These are phyloP conservation scores for Uropetala carovei DNA, from an alignment of 2,888 invertebrate species.

Conservation along the genomic window DNA sequence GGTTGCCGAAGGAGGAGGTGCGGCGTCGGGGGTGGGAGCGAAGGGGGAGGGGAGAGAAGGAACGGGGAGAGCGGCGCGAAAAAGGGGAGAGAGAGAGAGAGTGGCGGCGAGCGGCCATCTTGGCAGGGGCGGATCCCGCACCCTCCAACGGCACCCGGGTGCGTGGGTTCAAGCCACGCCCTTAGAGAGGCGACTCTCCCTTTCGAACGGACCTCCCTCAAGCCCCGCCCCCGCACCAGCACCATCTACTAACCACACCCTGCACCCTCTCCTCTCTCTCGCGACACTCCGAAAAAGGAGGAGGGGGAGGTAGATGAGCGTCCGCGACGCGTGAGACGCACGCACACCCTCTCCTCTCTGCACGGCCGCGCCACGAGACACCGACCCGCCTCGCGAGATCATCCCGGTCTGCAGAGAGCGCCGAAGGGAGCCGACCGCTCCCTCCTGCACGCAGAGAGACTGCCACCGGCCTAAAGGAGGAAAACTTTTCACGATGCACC, in stretches of 20 bases:
- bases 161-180: constrained; percentile 61
- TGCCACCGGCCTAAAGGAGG: too few relatives aligned
- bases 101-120: constrained; percentile 48
- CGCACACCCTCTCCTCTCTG: neutral
- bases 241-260: neutral
- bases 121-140: constrained; percentile 62
- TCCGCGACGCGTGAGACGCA: neutral
- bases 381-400: neutral
- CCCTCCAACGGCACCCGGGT: constrained; percentile 64
- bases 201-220: neutral
- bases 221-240: neutral
- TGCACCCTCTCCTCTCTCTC: neutral
- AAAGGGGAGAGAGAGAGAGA: neutral
- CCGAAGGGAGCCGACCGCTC: too few relatives aligned
- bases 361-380: neutral
- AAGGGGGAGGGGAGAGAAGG: neutral
- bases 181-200: neutral
- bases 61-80: neutral
- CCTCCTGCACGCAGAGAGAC: too few relatives aligned
- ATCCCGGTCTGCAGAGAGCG: neutral
- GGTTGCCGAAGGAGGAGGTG: neutral
- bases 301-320: neutral
- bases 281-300: too few relatives aligned
- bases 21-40: neutral
- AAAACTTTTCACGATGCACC: too few relatives aligned